Conservation (phyloP, 2,888 invertebrate species). For the Gymnoscelis rufifasciata region DNA sequence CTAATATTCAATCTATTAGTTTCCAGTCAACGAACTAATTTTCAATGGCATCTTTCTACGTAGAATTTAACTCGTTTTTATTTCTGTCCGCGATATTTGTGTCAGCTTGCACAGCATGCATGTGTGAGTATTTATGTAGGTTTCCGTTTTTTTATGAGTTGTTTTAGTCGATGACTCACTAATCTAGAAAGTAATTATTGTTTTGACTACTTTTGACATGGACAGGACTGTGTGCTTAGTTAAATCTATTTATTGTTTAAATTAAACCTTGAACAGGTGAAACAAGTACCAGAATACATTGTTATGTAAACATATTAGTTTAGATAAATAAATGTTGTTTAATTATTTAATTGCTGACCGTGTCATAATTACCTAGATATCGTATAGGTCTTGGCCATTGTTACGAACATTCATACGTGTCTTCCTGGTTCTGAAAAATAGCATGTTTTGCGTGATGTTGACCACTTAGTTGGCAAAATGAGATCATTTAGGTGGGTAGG, state of each 20-base stretch:
- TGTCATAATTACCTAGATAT: not conserved
- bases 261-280: not conserved
- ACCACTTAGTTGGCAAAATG: conserved; percentile 12
- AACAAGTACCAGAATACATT: not conserved
- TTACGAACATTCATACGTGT: conserved; percentile 3
- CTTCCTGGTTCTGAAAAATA: conserved; percentile 9
- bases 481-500: conserved; percentile 13
- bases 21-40: not conserved
- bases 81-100: conserved; percentile 50
- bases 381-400: not conserved
- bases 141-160: conserved; percentile 30
- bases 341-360: not conserved
- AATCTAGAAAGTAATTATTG: too few species aligned
- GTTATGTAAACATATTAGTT: not conserved
- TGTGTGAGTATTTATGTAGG: conserved; percentile 17
- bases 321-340: not conserved
- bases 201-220: too few species aligned
- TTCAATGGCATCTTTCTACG: conserved; percentile 33
- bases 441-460: conserved; percentile 8
- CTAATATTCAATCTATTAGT: not conserved
- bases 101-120: conserved; percentile 35
- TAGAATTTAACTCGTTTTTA: conserved; percentile 39
- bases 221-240: too few species aligned
- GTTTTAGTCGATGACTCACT: too few species aligned
- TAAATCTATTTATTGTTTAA: too few species aligned